These are phyloP conservation scores for Drosophila pandora DNA, from an alignment of 1,140 invertebrate species.

Conservation along the genomic window DNA sequence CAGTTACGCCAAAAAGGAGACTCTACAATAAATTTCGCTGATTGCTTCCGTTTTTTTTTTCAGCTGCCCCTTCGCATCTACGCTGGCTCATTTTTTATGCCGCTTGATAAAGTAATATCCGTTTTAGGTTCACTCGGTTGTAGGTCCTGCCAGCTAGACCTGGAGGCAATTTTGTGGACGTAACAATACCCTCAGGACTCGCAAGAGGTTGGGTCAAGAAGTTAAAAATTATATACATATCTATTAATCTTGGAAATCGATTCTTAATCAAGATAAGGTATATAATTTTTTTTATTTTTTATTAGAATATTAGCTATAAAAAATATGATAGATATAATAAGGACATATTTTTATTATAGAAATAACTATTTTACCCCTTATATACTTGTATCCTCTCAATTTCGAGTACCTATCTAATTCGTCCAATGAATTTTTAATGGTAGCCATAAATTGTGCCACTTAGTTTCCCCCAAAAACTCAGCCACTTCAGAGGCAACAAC, in stretches of 20 bases:
- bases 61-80: conserved; percentile 39
- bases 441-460: background rate
- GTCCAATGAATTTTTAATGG: background rate
- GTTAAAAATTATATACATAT: background rate
- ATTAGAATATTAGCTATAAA: too few species aligned
- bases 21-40: conserved; percentile 82
- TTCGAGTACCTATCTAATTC: background rate
- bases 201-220: conserved; percentile 4
- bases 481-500: background rate
- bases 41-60: conserved; percentile 64
- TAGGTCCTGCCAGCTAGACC: conserved; percentile 25
- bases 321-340: too few species aligned
- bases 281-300: too few species aligned
- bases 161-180: conserved; percentile 36
- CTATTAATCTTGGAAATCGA: background rate
- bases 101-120: conserved; percentile 82
- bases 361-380: background rate
- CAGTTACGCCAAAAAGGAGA: conserved; percentile 81
- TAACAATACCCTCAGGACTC: conserved; percentile 44
- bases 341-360: too few species aligned
- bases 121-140: conserved; percentile 73
- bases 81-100: conserved; percentile 78
- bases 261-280: too few species aligned
- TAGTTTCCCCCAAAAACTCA: background rate
- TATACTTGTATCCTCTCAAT: too few species aligned